Evolutionary conservation across 2,888 invertebrate genomes (phyloP).

Genomic region (Operophtera brumata): DNA sequence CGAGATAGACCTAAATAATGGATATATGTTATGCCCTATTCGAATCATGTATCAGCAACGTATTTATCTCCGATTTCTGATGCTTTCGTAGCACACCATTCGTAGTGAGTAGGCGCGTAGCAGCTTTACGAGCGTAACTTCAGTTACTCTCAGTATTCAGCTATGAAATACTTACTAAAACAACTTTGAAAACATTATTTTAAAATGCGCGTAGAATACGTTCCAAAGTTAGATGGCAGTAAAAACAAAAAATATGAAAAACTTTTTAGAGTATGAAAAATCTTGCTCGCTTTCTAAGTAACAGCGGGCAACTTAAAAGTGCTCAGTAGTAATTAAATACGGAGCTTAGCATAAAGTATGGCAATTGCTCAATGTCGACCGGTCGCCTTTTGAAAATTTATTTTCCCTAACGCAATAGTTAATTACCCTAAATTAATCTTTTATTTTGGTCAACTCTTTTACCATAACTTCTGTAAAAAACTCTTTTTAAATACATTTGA

Average conservation of each 20-base stretch:
- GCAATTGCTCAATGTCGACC: slow-evolving; percentile 69
- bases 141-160: neutral
- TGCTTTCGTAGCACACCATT: neutral
- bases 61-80: too few species aligned
- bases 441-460: slow-evolving; percentile 1
- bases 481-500: too few species aligned
- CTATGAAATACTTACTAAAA: slow-evolving; percentile 1
- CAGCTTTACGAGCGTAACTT: neutral
- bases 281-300: slow-evolving; percentile 45
- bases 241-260: slow-evolving; percentile 26
- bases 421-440: slow-evolving; percentile 31
- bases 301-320: slow-evolving; percentile 53
- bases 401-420: slow-evolving; percentile 41
- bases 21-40: too few species aligned
- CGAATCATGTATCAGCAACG: too few species aligned
- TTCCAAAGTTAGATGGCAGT: neutral
- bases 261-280: slow-evolving; percentile 42
- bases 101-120: neutral
- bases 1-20: too few species aligned
- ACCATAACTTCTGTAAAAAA: neutral
- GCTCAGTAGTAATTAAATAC: slow-evolving; percentile 71
- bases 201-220: slow-evolving; percentile 5
- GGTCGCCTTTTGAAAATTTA: slow-evolving; percentile 55
- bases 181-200: neutral
- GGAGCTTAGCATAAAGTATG: slow-evolving; percentile 66